Conservation (phyloP, 2,113 vertebrate species). For the Eptatretus burgeri region DNA sequence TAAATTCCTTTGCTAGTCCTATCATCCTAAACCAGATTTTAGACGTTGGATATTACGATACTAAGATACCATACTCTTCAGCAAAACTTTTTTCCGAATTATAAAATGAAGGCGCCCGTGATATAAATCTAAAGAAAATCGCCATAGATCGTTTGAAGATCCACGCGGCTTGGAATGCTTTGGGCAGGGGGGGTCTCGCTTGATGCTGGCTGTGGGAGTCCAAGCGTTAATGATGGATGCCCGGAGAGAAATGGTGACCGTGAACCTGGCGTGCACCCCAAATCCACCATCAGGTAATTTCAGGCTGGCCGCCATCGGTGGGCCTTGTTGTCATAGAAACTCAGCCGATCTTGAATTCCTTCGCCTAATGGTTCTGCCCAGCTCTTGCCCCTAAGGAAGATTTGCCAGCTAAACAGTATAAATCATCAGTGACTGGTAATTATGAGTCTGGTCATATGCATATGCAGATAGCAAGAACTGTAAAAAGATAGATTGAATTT, state of each 20-base stretch:
- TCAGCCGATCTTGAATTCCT: neutral
- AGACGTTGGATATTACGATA: too few species aligned
- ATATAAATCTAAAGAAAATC: too few species aligned
- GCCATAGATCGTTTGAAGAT: too few species aligned
- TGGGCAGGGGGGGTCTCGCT: too few species aligned
- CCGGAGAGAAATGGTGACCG: constrained; percentile 1
- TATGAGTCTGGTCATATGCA: constrained; percentile 3
- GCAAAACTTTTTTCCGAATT: too few species aligned
- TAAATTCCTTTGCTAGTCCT: too few species aligned
- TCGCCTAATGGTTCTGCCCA: constrained; percentile 1
- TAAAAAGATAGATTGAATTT: neutral
- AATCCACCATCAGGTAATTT: constrained; percentile 6
- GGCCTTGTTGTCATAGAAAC: constrained; percentile 3
- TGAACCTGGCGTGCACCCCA: neutral
- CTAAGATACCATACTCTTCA: too few species aligned
- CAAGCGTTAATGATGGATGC: constrained; percentile 5
- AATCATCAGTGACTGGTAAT: constrained; percentile 6
- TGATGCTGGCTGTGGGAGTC: neutral
- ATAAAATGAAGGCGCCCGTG: too few species aligned
- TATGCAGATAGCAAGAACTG: neutral
- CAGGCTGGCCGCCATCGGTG: neutral
- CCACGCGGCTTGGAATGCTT: too few species aligned
- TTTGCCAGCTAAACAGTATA: constrained; percentile 6
- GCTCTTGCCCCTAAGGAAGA: constrained; percentile 3
- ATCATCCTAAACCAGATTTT: too few species aligned